Evolutionary conservation across 2,888 invertebrate genomes (phyloP).

Genomic region (Cheiracanthium punctorium): DNA sequence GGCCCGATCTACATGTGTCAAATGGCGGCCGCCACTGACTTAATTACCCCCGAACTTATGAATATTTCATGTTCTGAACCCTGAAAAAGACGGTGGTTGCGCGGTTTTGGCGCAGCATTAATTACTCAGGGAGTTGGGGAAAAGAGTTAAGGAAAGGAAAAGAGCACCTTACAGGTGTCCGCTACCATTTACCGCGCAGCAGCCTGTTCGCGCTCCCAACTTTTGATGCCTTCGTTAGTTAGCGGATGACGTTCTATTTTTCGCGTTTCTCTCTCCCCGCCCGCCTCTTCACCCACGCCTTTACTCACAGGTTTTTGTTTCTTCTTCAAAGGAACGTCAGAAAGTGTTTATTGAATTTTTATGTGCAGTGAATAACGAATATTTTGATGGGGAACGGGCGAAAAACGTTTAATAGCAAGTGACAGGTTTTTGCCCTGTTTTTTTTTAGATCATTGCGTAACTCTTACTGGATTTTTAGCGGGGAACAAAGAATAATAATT

Average conservation of each 20-base stretch:
- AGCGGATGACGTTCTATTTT: conserved; percentile 22
- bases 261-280: conserved; percentile 21
- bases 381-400: background rate
- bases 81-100: conserved; percentile 36
- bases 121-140: conserved; percentile 64
- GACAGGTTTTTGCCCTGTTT: background rate
- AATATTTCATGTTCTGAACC: conserved; percentile 68
- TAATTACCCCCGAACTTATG: conserved; percentile 68
- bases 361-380: background rate
- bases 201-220: conserved; percentile 4
- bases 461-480: too few relatives aligned
- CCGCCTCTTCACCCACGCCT: background rate
- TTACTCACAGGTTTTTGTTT: too few relatives aligned
- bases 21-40: conserved; percentile 52
- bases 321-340: conserved; percentile 9
- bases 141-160: conserved; percentile 36
- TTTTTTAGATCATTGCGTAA: too few relatives aligned
- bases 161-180: conserved; percentile 68
- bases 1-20: conserved; percentile 67
- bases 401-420: background rate
- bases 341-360: conserved; percentile 60
- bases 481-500: too few relatives aligned
- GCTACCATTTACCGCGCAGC: conserved; percentile 7
- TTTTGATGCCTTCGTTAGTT: conserved; percentile 19
- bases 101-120: conserved; percentile 50